Evolutionary conservation across 2,797 vertebrate genomes (phyloP).

Genomic region (Catostomus latipinnis): DNA sequence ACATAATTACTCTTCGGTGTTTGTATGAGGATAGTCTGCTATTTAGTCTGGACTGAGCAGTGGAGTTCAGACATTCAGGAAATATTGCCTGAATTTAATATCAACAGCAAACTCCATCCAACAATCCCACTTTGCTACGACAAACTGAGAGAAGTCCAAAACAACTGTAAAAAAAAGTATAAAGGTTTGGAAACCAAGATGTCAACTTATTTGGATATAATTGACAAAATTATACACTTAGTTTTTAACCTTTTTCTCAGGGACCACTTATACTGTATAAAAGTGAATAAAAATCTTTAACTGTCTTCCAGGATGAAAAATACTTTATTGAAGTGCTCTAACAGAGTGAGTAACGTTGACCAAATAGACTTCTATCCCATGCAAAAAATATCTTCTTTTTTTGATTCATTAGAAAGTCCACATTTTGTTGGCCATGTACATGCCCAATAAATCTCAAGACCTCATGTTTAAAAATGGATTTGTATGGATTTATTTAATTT

Average conservation of each 20-base stretch:
- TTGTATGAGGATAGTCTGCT: background rate
- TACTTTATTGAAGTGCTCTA: too few species aligned
- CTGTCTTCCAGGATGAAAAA: constrained; percentile 1
- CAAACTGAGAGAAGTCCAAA: background rate
- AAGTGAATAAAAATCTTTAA: background rate
- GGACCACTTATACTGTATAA: constrained; percentile 7
- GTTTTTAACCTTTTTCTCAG: constrained; percentile 29
- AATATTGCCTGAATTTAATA: constrained; percentile 1
- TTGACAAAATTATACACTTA: background rate
- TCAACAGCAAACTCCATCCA: background rate
- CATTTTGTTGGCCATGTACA: background rate
- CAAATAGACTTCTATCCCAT: background rate
- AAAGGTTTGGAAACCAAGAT: constrained; percentile 4
- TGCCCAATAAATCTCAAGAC: background rate
- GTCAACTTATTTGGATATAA: background rate
- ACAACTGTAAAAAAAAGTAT: background rate
- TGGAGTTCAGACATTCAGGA: background rate
- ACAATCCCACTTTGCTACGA: background rate
- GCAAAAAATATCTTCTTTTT: background rate
- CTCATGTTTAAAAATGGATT: background rate
- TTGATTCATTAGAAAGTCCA: background rate
- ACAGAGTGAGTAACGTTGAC: background rate
- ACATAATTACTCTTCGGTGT: background rate
- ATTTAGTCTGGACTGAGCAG: constrained; percentile 25
- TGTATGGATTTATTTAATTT: background rate